Conservation (phyloP, 2,113 vertebrate species). For the Ursus arctos region DNA sequence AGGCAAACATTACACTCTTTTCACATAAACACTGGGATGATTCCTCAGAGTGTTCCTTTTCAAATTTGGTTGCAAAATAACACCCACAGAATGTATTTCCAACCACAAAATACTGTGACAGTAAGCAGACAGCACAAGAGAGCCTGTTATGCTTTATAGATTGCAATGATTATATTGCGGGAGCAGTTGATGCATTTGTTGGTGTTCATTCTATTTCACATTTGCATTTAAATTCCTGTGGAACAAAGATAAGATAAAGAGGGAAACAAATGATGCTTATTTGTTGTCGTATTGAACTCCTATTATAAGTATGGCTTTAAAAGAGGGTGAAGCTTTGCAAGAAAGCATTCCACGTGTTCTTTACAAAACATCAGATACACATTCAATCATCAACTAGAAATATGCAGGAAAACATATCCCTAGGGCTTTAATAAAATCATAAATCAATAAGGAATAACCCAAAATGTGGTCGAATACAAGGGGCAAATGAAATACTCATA, state of each 20-base stretch:
- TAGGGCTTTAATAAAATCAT: conserved; percentile 85
- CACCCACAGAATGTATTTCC: conserved; percentile 66
- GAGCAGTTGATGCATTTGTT: conserved; percentile 75
- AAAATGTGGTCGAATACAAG: conserved; percentile 76
- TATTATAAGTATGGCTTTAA: conserved; percentile 73
- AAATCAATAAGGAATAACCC: conserved; percentile 83
- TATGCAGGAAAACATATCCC: conserved; percentile 71
- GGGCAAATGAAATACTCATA: conserved; percentile 80
- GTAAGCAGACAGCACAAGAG: conserved; percentile 78
- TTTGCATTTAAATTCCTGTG: conserved; percentile 87
- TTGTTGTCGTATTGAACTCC: conserved; percentile 82
- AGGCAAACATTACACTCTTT: conserved; percentile 71
- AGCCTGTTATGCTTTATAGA: conserved; percentile 75
- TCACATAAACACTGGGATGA: conserved; percentile 72
- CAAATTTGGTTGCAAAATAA: conserved; percentile 72
- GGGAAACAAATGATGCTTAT: conserved; percentile 85
- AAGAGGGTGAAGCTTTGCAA: conserved; percentile 59
- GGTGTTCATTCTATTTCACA: conserved; percentile 81
- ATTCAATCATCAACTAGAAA: conserved; percentile 73
- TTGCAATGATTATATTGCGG: conserved; percentile 76
- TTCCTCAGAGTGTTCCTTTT: conserved; percentile 73
- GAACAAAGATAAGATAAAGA: conserved; percentile 85
- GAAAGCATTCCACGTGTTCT: conserved; percentile 48
- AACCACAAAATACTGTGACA: conserved; percentile 72
- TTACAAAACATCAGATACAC: conserved; percentile 63